Conservation (phyloP, 2,113 vertebrate species). For the Nycticryphes semicollaris region DNA sequence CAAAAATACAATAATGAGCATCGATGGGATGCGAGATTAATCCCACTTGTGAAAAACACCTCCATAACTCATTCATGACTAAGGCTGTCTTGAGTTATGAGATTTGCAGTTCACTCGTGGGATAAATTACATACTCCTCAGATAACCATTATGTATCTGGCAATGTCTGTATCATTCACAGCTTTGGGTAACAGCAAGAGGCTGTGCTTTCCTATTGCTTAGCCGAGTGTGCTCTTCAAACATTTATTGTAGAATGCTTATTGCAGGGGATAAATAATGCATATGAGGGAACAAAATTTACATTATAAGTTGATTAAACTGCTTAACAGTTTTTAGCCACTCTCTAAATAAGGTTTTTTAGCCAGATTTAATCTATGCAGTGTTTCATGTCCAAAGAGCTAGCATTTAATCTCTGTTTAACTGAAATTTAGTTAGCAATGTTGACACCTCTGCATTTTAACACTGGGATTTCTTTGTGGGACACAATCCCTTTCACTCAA, state of each 20-base stretch:
- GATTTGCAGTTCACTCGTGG: conserved; percentile 40
- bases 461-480: conserved; percentile 86
- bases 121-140: conserved; percentile 55
- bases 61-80: conserved; percentile 54
- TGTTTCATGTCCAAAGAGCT: conserved; percentile 84
- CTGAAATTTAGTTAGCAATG: conserved; percentile 91
- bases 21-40: conserved; percentile 15
- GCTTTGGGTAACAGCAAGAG: conserved; percentile 50
- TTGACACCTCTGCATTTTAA: conserved; percentile 92
- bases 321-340: conserved; percentile 83
- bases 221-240: conserved; percentile 33
- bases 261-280: conserved; percentile 75
- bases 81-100: conserved; percentile 36
- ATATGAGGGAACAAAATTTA: conserved; percentile 74
- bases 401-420: conserved; percentile 94
- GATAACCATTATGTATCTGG: conserved; percentile 57
- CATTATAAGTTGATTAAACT: conserved; percentile 82
- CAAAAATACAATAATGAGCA: conserved; percentile 45
- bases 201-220: conserved; percentile 41
- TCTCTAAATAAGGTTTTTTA: conserved; percentile 85
- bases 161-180: conserved; percentile 43
- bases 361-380: conserved; percentile 82
- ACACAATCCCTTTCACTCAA: conserved; percentile 92
- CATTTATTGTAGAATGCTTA: conserved; percentile 41
- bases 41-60: conserved; percentile 41